phyloP scores from a whole-genome alignment of 2,797 vertebrate genomes.

The Sebastes elongatus region DNA sequence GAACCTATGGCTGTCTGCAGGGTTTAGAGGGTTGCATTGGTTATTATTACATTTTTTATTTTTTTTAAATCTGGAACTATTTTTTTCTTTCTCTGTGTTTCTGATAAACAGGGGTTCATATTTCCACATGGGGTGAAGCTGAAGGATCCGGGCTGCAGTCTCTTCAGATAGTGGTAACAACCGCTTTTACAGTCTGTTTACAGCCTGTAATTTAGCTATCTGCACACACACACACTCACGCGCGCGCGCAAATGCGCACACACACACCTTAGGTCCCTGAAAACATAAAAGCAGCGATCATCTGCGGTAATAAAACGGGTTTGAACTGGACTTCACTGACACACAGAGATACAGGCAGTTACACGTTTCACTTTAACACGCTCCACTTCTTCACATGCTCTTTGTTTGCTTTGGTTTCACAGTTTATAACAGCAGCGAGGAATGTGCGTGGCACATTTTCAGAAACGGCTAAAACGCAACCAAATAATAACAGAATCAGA shows the following conservation, averaged over 20 bases:
- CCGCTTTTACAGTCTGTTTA: conserved; percentile 50
- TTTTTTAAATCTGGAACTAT: background rate
- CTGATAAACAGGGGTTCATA: background rate
- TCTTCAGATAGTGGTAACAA: conserved; percentile 30
- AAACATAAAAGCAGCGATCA: conserved; percentile 26
- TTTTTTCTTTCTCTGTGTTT: background rate
- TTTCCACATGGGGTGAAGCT: background rate
- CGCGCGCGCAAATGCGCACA: background rate
- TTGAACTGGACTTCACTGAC: background rate
- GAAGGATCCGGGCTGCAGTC: background rate
- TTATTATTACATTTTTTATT: too few species aligned
- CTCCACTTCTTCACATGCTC: background rate
- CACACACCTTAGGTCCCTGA: background rate
- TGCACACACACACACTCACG: background rate
- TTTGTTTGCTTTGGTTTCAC: background rate
- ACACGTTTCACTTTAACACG: background rate
- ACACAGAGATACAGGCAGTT: too few species aligned
- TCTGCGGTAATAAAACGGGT: conserved; percentile 14
- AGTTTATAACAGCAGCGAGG: background rate
- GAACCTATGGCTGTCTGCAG: background rate
- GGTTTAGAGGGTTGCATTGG: background rate
- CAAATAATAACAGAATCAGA: background rate
- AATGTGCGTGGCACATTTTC: background rate
- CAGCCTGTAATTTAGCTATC: conserved; percentile 41
- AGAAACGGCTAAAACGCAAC: background rate